A percentile compares a stretch with the other conserved stretches of the same genome.
phyloP scores from a whole-genome alignment of 2,797 vertebrate species.

The Xenentodon cancila region DNA sequence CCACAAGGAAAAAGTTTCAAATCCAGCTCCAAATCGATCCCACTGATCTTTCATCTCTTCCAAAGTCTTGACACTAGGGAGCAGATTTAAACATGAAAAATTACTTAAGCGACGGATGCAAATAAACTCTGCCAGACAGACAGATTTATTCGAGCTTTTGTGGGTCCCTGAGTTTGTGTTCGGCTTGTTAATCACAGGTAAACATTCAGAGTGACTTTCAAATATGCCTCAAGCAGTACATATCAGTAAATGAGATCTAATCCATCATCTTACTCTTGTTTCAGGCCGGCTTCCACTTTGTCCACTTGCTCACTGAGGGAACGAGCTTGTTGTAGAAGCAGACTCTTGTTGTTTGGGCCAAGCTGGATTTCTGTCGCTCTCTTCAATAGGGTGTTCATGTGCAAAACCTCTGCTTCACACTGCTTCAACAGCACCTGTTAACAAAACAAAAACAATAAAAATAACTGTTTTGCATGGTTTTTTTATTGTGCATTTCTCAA shows the following conservation, averaged over 20 bases:
- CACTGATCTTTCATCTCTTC: slow-evolving; percentile 92
- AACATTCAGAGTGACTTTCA: no score
- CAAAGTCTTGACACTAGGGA: slow-evolving; percentile 89
- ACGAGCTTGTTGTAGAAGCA: slow-evolving; percentile 86
- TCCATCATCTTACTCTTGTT: slow-evolving; percentile 87
- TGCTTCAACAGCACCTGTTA: slow-evolving; percentile 87
- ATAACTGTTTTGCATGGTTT: no score
- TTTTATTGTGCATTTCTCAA: background rate
- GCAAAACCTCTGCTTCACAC: slow-evolving; percentile 85
- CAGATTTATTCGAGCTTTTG: no score
- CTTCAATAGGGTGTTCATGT: slow-evolving; percentile 89
- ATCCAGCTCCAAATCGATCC: slow-evolving; percentile 89
- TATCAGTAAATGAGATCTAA: background rate
- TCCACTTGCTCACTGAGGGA: slow-evolving; percentile 89
- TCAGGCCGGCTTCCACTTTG: slow-evolving; percentile 86
- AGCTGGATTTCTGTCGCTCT: slow-evolving; percentile 93
- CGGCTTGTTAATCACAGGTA: no score
- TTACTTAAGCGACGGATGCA: background rate
- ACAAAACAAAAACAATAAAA: no score
- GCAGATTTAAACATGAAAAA: background rate
- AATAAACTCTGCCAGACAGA: background rate
- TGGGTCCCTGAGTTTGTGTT: no score
- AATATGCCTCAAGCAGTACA: no score
- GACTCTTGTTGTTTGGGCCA: slow-evolving; percentile 87
- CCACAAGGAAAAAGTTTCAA: slow-evolving; percentile 92